Evolutionary conservation across 2,797 vertebrate species (phyloP), one percentile per base, ranked within the genome.

Genomic region (Enteromius fasciolatus): DNA sequence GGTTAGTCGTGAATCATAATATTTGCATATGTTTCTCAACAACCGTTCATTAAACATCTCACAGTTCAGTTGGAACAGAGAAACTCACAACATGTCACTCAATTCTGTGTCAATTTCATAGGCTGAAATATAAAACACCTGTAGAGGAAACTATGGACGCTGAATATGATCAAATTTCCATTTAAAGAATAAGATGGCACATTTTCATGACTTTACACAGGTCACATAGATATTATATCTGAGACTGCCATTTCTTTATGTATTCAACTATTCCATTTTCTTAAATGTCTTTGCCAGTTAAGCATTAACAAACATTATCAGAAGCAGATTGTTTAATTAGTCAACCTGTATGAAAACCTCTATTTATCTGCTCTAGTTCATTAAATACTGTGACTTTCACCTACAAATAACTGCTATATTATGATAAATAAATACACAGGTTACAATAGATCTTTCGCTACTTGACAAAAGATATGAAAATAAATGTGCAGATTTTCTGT

Each of bases 1-100:
- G 20, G 9, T 39, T 36, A 25, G 15, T 74, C 36, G 28, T 52
- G 36, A 52, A 10, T 74, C 54, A 39, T 23, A 54, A 63, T 61
- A 59, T 63, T 81, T 75, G 70, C 28, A 39, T 63, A 64, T 28
- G 17, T 57, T 75, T 66, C 48, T 41, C 72, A 76, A 31, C n/a
- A 67, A 67, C 17, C 6, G n/a, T 64, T 74, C 61, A 75, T 52
- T 82, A 54, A 76, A 67, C 48, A 67, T 18, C 59, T 77, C 28
- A 64, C 66, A 57, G 33, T 44, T 39, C 12, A 67, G 18, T 33
- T 14, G 28, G 5, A 46, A 33, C 18, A 39, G 9, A 74, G 3
- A 44, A 28, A 44, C 25, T 31, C 39, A 77, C 25, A n/a, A 77
- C 14, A 25, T 23, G 48, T 63, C 57, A 77, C 39, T 64, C 57